Conservation (phyloP, 2,797 vertebrate genomes). For the Lutra lutra region DNA sequence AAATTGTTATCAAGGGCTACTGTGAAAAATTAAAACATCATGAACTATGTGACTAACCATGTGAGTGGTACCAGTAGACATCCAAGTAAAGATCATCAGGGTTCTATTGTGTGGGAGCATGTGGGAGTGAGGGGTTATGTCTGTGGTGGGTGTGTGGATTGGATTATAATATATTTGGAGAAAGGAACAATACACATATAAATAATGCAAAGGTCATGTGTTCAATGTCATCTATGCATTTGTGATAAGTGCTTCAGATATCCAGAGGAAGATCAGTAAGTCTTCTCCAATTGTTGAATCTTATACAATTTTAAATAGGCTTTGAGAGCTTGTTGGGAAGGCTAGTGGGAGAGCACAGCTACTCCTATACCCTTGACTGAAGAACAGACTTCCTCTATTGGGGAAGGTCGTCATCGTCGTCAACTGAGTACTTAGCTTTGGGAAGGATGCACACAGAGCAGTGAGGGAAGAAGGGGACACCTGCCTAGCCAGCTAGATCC, state of each 20-base stretch:
- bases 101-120: not conserved
- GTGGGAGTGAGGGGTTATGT: not conserved
- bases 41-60: not conserved
- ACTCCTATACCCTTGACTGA: not conserved
- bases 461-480: not conserved
- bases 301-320: not conserved
- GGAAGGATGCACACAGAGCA: not conserved
- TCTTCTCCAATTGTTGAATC: not conserved
- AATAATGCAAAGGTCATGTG: not conserved
- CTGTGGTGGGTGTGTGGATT: not conserved
- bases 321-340: not conserved
- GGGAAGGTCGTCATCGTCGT: not conserved
- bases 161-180: not conserved
- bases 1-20: not conserved
- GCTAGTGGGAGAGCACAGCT: not conserved
- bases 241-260: not conserved
- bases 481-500: not conserved
- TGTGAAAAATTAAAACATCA: not conserved
- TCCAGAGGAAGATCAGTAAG: not conserved
- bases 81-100: not conserved
- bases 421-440: not conserved
- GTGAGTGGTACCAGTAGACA: not conserved
- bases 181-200: not conserved
- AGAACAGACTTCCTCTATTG: not conserved
- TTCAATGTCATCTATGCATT: not conserved